Evolutionary conservation across 2,888 invertebrate species (phyloP).

Genomic region (Acrobasis repandana): DNA sequence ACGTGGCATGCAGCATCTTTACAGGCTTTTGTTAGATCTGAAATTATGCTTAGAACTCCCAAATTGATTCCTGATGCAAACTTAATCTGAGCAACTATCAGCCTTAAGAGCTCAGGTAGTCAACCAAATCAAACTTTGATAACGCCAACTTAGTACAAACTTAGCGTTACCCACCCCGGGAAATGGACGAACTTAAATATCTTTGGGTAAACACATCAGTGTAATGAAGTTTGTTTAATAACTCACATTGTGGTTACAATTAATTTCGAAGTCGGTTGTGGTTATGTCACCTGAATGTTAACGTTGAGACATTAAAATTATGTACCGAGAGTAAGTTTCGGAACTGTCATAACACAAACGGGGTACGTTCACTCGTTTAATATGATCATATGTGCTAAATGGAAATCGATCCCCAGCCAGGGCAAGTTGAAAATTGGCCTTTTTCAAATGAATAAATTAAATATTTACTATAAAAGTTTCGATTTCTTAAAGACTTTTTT

Average conservation of each 20-base stretch:
- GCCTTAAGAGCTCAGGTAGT: slow-evolving; percentile 21
- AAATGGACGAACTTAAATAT: slow-evolving; percentile 43
- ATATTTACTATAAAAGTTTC: too few relatives aligned
- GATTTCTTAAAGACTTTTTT: too few relatives aligned
- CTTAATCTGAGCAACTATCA: background rate
- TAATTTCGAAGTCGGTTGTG: slow-evolving; percentile 21
- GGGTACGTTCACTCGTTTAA: too few relatives aligned
- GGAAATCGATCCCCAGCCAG: too few relatives aligned
- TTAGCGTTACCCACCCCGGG: slow-evolving; percentile 44
- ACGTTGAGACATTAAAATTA: slow-evolving; percentile 15
- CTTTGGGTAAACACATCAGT: slow-evolving; percentile 50
- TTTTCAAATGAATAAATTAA: too few relatives aligned
- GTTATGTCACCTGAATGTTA: slow-evolving; percentile 16
- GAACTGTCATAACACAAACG: background rate
- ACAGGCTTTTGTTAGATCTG: background rate
- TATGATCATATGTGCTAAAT: too few relatives aligned
- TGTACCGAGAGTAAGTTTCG: slow-evolving; percentile 11
- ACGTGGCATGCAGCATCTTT: too few relatives aligned
- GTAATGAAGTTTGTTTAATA: slow-evolving; percentile 51
- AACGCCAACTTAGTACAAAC: slow-evolving; percentile 40
- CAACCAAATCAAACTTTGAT: slow-evolving; percentile 36
- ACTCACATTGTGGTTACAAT: slow-evolving; percentile 23
- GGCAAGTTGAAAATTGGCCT: too few relatives aligned
- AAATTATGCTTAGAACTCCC: background rate
- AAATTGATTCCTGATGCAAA: background rate